Percentiles rank a stretch among this genome's conserved stretches.
phyloP scores from a whole-genome alignment of 1,140 invertebrate species.

The Chrysoperla carnea region DNA sequence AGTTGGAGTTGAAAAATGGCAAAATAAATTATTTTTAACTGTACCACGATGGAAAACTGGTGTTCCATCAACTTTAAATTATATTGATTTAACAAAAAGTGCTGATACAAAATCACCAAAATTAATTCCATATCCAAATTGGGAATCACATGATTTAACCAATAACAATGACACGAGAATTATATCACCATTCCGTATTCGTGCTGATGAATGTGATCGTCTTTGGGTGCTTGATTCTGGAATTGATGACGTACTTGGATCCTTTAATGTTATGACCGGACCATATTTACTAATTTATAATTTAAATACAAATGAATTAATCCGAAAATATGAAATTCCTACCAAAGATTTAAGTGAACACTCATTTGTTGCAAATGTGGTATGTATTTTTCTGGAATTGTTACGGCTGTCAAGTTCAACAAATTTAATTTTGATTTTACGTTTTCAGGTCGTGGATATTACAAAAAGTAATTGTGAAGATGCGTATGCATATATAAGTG shows the following conservation, averaged over 20 bases:
- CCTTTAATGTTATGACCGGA: slow-evolving; percentile 35
- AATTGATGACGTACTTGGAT: slow-evolving; percentile 48
- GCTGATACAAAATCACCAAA: slow-evolving; percentile 7
- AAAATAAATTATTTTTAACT: slow-evolving; percentile 39
- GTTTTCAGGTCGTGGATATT: slow-evolving; percentile 36
- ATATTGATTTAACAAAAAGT: slow-evolving; percentile 16
- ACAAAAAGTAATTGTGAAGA: slow-evolving; percentile 47
- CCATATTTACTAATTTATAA: slow-evolving; percentile 53
- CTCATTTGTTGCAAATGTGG: slow-evolving; percentile 50
- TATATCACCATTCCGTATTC: slow-evolving; percentile 32
- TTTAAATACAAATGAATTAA: slow-evolving; percentile 46
- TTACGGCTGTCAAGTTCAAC: background rate
- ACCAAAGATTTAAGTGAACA: slow-evolving; percentile 42
- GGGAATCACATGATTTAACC: slow-evolving; percentile 31
- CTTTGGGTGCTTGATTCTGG: slow-evolving; percentile 61
- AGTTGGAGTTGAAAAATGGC: slow-evolving; percentile 33
- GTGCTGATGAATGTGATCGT: slow-evolving; percentile 49
- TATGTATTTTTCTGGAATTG: slow-evolving; percentile 9
- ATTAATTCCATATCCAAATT: slow-evolving; percentile 43
- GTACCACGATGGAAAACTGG: slow-evolving; percentile 36
- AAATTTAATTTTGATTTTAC: background rate
- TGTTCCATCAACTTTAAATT: slow-evolving; percentile 31
- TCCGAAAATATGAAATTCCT: slow-evolving; percentile 44
- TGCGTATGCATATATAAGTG: slow-evolving; percentile 55
- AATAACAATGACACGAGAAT: slow-evolving; percentile 10